Conservation (phyloP, 1,140 invertebrate species). For the Drosophila pseudoobscura region DNA sequence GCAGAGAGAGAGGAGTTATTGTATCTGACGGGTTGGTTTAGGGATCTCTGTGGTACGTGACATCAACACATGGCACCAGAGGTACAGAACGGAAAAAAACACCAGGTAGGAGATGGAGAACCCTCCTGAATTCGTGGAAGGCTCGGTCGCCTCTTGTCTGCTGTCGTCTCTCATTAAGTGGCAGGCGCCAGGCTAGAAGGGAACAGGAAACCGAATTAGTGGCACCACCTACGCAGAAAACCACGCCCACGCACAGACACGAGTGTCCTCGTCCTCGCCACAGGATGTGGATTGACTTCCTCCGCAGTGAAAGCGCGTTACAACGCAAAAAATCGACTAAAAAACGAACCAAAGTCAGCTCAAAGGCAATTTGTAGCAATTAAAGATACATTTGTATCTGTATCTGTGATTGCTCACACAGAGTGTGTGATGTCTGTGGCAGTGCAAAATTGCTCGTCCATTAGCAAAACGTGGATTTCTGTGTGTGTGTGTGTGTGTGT, state of each 20-base stretch:
- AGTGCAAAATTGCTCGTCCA: constrained; percentile 63
- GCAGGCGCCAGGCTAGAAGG: constrained; percentile 26
- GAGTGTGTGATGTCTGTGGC: neutral
- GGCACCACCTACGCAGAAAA: constrained; percentile 34
- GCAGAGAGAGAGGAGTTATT: neutral
- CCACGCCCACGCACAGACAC: constrained; percentile 11
- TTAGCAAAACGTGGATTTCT: constrained; percentile 56
- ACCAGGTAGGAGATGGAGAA: constrained; percentile 9
- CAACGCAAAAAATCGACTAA: neutral
- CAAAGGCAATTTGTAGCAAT: constrained; percentile 60
- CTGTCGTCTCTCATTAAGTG: constrained; percentile 47
- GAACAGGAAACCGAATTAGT: constrained; percentile 53
- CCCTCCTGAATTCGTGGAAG: constrained; percentile 42
- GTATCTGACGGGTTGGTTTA: neutral
- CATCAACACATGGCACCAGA: constrained; percentile 42
- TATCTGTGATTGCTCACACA: constrained; percentile 24
- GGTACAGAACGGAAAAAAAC: constrained; percentile 4
- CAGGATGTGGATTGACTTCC: constrained; percentile 53
- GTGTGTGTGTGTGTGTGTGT: no score
- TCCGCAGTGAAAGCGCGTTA: constrained; percentile 26
- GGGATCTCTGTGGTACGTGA: constrained; percentile 29
- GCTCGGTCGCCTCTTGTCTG: constrained; percentile 6
- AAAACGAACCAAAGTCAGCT: constrained; percentile 41
- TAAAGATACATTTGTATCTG: constrained; percentile 59
- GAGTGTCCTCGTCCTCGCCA: constrained; percentile 4